Evolutionary conservation across 2,113 vertebrate genomes (phyloP), one percentile per base, ranked within the genome.

Genomic region (Clupea harengus): DNA sequence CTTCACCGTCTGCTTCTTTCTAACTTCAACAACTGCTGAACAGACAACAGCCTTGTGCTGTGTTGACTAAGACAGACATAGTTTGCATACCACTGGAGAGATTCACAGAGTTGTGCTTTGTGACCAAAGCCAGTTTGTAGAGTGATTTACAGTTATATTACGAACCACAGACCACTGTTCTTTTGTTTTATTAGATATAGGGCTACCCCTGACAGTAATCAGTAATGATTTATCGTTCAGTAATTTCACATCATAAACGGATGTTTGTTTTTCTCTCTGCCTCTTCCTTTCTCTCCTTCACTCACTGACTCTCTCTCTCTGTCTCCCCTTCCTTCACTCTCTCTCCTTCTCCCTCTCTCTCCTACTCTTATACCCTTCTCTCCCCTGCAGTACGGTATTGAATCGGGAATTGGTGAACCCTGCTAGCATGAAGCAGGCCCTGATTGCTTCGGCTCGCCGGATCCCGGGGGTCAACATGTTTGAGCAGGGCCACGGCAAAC

Each of bases 381-480:
- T 82, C 13, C 88, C 88, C 82, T 85, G 7, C 92, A 99, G 98
- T 94, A 99, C 98, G 2, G 97, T 99, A 72, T 95, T 95, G 90
- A 98, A 98, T 87, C 95, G 98, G 82, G 97, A 99, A 86, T 89
- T 99, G 92, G 96, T 99, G 87, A 99, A 99, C 87, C 98, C 98
- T 0, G 98, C 98, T 47, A 99, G 98, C 81, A 98, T 99, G 98
- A 99, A 99, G 92, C 98, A 99, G 94, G 98, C 98, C 0, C 94
- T 99, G 83, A 99, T 99, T 0, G 98, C 98, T 0, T 99, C 98
- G 0, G 98, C 98, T 7, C 97, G 98, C 82, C 93, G 98, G 67
- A 96, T 99, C 86, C 98, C 98, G 0, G 98, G 98, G 2, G 98
- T 99, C 89, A 99, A 99, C 93, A 99, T 99, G 98, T 99, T 99